Percentiles rank a stretch among this genome's conserved stretches.
phyloP scores from a whole-genome alignment of 1,140 invertebrate species.

The Drosophila punjabiensis region DNA sequence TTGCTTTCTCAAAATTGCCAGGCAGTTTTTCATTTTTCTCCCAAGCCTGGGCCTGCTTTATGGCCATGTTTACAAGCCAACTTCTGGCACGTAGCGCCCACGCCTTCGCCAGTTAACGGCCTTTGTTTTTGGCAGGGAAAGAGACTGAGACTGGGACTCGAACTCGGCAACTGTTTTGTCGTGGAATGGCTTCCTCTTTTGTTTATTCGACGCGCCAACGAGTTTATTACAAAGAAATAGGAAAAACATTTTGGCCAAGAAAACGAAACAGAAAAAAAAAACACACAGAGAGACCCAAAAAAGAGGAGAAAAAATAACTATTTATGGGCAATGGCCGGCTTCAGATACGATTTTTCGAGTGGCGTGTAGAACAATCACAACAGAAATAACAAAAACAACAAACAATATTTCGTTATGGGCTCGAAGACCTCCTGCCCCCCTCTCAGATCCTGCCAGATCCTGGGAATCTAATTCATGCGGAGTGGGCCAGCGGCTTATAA shows the following conservation, averaged over 20 bases:
- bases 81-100: conserved; percentile 68
- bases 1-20: conserved; percentile 17
- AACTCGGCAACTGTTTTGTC: conserved; percentile 62
- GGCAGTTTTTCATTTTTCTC: conserved; percentile 65
- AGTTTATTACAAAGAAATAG: conserved; percentile 78
- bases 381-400: conserved; percentile 43
- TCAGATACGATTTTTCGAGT: conserved; percentile 59
- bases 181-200: conserved; percentile 62
- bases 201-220: conserved; percentile 75
- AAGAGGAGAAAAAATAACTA: conserved; percentile 52
- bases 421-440: neutral
- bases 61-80: conserved; percentile 75
- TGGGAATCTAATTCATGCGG: conserved; percentile 62
- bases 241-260: conserved; percentile 55
- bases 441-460: conserved; percentile 2
- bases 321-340: conserved; percentile 75
- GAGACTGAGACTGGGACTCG: neutral
- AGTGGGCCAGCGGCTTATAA: conserved; percentile 71
- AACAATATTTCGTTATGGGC: conserved; percentile 62
- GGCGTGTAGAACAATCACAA: conserved; percentile 64
- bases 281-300: neutral
- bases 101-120: conserved; percentile 64
- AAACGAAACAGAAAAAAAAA: conserved; percentile 26
- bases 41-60: conserved; percentile 56
- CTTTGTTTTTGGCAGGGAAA: conserved; percentile 65